Evolutionary conservation across 2,888 invertebrate genomes (phyloP).

Genomic region (Uloborus plumipes): DNA sequence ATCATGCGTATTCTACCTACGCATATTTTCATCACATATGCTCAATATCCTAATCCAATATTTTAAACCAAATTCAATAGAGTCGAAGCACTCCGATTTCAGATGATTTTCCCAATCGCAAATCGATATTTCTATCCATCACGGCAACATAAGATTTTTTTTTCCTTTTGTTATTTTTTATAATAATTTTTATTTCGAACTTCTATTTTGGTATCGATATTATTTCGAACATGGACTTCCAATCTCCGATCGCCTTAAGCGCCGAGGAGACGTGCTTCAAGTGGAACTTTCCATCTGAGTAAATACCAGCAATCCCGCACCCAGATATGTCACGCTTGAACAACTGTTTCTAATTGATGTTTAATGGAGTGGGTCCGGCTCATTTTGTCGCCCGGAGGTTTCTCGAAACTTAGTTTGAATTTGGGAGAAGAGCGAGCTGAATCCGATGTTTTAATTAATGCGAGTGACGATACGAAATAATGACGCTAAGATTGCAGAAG

Average conservation of each 20-base stretch:
- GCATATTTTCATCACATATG: too few species aligned
- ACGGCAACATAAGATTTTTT: conserved; percentile 2
- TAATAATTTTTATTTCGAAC: too few species aligned
- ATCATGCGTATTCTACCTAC: too few species aligned
- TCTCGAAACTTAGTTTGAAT: conserved; percentile 55
- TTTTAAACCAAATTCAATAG: too few species aligned
- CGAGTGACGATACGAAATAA: conserved; percentile 49
- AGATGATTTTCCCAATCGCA: conserved; percentile 1
- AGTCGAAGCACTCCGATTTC: too few species aligned
- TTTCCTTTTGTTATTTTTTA: not conserved
- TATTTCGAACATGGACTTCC: conserved; percentile 20
- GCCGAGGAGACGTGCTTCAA: conserved; percentile 7
- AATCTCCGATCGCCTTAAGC: conserved; percentile 10
- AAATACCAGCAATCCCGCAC: conserved; percentile 23
- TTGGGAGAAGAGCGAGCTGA: conserved; percentile 31
- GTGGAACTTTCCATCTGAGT: conserved; percentile 37
- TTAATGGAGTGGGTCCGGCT: conserved; percentile 52
- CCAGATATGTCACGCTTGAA: conserved; percentile 25
- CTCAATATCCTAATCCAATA: too few species aligned
- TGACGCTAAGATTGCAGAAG: conserved; percentile 39
- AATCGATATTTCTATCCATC: conserved; percentile 47
- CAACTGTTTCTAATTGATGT: conserved; percentile 57
- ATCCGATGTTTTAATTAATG: conserved; percentile 59
- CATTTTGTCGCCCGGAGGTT: conserved; percentile 39
- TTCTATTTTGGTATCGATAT: conserved; percentile 21